Conservation (phyloP, 2,113 vertebrate genomes). For the Xyliphius kryptos region DNA sequence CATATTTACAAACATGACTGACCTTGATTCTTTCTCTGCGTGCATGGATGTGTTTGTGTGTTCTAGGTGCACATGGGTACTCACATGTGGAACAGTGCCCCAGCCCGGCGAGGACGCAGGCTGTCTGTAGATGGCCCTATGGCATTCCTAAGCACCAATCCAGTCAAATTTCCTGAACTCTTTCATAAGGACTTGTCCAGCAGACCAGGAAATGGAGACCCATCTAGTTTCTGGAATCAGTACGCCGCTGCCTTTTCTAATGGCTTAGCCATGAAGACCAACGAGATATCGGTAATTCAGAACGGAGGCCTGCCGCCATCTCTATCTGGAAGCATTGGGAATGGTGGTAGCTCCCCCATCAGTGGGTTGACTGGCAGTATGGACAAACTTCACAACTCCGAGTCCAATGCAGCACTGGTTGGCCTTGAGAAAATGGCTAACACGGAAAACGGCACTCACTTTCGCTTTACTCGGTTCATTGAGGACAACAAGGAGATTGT, state of each 20-base stretch:
- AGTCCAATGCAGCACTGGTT: constrained; percentile 86
- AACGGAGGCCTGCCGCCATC: constrained; percentile 91
- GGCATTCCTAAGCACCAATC: constrained; percentile 94
- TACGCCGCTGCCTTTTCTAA: constrained; percentile 95
- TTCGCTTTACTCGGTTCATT: constrained; percentile 89
- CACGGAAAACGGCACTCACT: constrained; percentile 87
- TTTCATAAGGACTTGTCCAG: constrained; percentile 96
- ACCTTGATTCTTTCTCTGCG: too few relatives aligned
- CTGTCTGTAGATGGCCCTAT: constrained; percentile 96
- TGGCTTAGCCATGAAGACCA: constrained; percentile 97
- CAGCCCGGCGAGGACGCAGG: constrained; percentile 87
- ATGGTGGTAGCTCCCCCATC: constrained; percentile 88
- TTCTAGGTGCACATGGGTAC: constrained; percentile 97
- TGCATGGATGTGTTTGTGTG: constrained; percentile 44
- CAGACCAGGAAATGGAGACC: constrained; percentile 80
- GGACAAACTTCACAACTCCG: constrained; percentile 88
- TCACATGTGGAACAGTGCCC: constrained; percentile 99
- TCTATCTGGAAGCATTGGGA: constrained; percentile 81
- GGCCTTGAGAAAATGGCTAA: constrained; percentile 96
- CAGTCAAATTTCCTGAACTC: constrained; percentile 95
- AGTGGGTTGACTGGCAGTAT: constrained; percentile 89
- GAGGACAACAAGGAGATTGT: constrained; percentile 98
- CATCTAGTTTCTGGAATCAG: constrained; percentile 96
- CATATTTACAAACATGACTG: too few relatives aligned
- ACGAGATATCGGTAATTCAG: constrained; percentile 98